Conservation (phyloP, 92 coral and sea anemone genomes). For the Zoanthus solanderi region DNA sequence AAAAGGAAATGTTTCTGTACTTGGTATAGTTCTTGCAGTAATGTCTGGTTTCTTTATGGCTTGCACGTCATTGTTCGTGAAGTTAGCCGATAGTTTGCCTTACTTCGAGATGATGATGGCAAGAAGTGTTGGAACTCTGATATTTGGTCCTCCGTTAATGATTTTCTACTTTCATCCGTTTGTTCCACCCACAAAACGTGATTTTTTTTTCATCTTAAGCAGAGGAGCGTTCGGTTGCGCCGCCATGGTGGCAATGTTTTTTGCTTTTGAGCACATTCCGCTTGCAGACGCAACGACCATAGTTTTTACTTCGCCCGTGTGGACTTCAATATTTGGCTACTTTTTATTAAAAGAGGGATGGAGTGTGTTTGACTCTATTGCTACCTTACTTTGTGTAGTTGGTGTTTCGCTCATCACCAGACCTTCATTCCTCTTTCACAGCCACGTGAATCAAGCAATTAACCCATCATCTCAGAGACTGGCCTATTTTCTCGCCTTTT, state of each 20-base stretch:
- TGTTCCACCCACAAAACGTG: constrained; percentile 48
- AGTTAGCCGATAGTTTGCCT: constrained; percentile 68
- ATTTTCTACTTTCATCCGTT: constrained; percentile 52
- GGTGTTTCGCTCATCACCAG: constrained; percentile 75
- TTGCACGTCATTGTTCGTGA: constrained; percentile 45
- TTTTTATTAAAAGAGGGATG: constrained; percentile 74
- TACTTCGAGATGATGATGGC: constrained; percentile 64
- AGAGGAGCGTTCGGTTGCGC: constrained; percentile 59
- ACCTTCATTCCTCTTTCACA: constrained; percentile 65
- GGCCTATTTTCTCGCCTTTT: constrained; percentile 55
- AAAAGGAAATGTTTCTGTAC: constrained; percentile 7
- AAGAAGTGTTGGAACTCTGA: constrained; percentile 51
- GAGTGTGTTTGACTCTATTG: constrained; percentile 65
- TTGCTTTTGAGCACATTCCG: constrained; percentile 83
- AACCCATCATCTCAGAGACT: constrained; percentile 32
- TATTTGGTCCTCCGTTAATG: constrained; percentile 63
- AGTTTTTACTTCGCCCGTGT: constrained; percentile 75
- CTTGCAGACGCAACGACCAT: constrained; percentile 86
- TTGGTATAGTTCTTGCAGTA: constrained; percentile 39
- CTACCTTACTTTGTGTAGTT: constrained; percentile 63
- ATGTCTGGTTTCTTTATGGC: constrained; percentile 51
- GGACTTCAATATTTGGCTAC: constrained; percentile 75
- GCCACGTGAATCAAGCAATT: neutral
- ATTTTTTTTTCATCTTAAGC: constrained; percentile 37
- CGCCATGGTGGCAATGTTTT: constrained; percentile 62